Conservation (phyloP, 2,888 invertebrate species). For the Morinoia aosen region DNA sequence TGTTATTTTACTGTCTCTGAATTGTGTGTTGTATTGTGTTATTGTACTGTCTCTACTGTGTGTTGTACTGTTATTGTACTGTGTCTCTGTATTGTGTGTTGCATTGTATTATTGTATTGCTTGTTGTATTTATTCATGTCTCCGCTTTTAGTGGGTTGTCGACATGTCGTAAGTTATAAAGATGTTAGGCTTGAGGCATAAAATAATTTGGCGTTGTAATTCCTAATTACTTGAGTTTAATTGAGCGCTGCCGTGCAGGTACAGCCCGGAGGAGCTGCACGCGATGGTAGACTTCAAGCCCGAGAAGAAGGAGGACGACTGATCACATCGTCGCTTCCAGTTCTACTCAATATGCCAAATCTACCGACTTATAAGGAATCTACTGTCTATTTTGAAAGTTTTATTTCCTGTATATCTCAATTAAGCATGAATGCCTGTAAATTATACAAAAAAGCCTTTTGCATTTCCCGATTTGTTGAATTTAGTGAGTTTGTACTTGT, state of each 20-base stretch:
- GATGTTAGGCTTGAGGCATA: too few species aligned
- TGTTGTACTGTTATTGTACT: too few species aligned
- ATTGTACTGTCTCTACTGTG: too few species aligned
- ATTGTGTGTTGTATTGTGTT: too few species aligned
- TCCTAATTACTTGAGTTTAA: too few species aligned
- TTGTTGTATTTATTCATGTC: too few species aligned
- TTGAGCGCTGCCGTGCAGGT: constrained; percentile 76
- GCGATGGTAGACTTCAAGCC: constrained; percentile 95
- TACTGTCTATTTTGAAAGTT: neutral
- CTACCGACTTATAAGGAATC: neutral
- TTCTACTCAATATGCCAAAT: neutral
- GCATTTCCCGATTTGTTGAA: neutral
- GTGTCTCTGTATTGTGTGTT: too few species aligned
- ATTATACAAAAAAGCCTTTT: neutral
- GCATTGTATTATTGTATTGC: too few species aligned
- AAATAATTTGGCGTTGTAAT: too few species aligned
- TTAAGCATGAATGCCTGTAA: neutral
- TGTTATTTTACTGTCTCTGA: neutral
- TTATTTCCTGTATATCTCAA: neutral
- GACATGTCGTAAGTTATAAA: too few species aligned
- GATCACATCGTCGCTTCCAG: constrained; percentile 71
- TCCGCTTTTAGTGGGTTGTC: too few species aligned
- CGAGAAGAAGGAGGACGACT: constrained; percentile 96
- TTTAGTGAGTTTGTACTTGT: neutral
- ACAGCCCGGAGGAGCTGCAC: constrained; percentile 96